phyloP scores from a whole-genome alignment of 1,140 invertebrate genomes.

The Choristoneura fumiferana region DNA sequence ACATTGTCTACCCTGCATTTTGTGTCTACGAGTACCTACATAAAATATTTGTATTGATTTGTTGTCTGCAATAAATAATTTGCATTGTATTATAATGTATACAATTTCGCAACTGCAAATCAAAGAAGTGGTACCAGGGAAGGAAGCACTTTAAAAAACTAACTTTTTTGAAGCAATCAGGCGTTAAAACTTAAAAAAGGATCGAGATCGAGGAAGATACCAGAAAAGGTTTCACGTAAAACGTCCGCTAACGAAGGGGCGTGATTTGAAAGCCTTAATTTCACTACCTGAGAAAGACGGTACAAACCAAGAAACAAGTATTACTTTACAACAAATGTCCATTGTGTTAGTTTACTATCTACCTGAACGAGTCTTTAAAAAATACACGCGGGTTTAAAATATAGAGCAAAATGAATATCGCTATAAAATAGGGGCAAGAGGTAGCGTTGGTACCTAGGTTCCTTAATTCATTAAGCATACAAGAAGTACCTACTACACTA shows the following conservation, averaged over 20 bases:
- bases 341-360: constrained; percentile 9
- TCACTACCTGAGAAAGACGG: constrained; percentile 13
- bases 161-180: constrained; percentile 12
- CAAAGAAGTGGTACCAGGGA: neutral
- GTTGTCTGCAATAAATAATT: no score
- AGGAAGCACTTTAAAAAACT: neutral
- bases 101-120: no score
- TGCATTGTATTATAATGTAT: no score
- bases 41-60: no score
- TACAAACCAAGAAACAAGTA: neutral
- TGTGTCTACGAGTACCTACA: no score
- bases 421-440: neutral
- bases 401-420: neutral
- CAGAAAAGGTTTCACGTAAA: neutral
- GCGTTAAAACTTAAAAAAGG: neutral
- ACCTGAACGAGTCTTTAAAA: constrained; percentile 6
- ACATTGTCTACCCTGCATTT: no score
- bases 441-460: neutral
- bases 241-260: constrained; percentile 7
- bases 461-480: constrained; percentile 13
- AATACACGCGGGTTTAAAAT: neutral
- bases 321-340: constrained; percentile 1
- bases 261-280: constrained; percentile 7
- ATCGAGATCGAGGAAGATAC: neutral
- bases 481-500: no score